A percentile compares a stretch with the other conserved stretches of the same genome.
These are phyloP conservation scores for Agapornis canus DNA, from an alignment of 2,797 vertebrate species.

Conservation along the genomic window DNA sequence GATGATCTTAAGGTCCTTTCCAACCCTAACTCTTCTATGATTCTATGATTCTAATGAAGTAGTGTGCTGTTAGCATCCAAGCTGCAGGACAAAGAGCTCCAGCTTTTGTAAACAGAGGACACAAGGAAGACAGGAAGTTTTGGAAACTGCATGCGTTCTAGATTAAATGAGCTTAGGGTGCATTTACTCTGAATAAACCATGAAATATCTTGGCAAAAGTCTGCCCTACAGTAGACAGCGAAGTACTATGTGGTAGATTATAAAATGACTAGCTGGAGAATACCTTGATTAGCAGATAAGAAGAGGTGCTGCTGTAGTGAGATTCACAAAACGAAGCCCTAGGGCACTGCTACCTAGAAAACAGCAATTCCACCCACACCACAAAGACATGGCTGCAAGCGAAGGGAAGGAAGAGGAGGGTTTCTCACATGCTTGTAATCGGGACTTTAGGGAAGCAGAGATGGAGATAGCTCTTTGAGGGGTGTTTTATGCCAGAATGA, in stretches of 20 bases:
- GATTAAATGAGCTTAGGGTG: conserved; percentile 7
- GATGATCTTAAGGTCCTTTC: too few relatives aligned
- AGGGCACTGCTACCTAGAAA: background rate
- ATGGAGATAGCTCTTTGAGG: background rate
- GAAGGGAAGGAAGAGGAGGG: background rate
- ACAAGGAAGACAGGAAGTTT: background rate
- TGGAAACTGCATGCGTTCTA: background rate
- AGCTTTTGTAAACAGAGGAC: background rate
- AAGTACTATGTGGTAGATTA: background rate
- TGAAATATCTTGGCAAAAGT: conserved; percentile 16
- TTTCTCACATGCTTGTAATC: background rate
- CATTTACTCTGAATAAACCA: conserved; percentile 16
- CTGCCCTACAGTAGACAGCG: background rate
- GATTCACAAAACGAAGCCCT: background rate
- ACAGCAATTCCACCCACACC: conserved; percentile 32
- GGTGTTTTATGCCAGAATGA: background rate
- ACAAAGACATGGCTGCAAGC: background rate
- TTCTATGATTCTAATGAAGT: background rate
- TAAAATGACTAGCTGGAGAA: conserved; percentile 16
- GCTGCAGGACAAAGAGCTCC: background rate
- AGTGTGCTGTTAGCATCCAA: background rate
- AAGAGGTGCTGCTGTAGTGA: conserved; percentile 15
- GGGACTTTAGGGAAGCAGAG: background rate
- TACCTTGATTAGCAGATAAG: conserved; percentile 39
- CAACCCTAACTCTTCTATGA: too few relatives aligned